Evolutionary conservation across 2,797 vertebrate species (phyloP).

Genomic region (Sebastes paucispinis): DNA sequence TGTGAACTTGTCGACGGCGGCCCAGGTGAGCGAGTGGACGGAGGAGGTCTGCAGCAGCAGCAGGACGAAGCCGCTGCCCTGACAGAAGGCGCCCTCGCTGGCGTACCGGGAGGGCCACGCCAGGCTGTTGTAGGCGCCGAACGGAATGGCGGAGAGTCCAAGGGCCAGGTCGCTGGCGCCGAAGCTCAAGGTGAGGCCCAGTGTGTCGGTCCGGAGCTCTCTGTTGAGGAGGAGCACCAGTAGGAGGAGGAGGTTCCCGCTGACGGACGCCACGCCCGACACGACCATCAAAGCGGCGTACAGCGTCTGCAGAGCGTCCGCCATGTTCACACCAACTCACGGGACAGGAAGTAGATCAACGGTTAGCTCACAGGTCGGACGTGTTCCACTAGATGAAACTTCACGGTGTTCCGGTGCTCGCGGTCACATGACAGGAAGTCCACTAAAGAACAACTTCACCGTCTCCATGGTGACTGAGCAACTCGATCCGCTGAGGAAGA

Average conservation of each 20-base stretch:
- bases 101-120: constrained; percentile 7
- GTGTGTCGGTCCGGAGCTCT: constrained; percentile 66
- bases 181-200: constrained; percentile 75
- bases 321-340: constrained; percentile 30
- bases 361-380: not conserved
- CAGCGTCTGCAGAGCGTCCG: constrained; percentile 2
- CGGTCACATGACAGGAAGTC: too few relatives aligned
- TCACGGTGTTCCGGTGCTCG: too few relatives aligned
- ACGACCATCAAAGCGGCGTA: constrained; percentile 66
- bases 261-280: constrained; percentile 64
- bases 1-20: constrained; percentile 74
- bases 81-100: constrained; percentile 63
- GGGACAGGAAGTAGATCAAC: not conserved
- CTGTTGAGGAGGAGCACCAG: constrained; percentile 70
- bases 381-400: too few relatives aligned
- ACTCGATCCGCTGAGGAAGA: too few relatives aligned
- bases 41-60: constrained; percentile 80
- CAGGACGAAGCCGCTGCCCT: constrained; percentile 76
- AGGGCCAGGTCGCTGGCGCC: constrained; percentile 80
- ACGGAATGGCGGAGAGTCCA: constrained; percentile 72
- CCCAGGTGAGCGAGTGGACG: constrained; percentile 78
- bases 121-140: constrained; percentile 73
- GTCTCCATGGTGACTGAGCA: too few relatives aligned
- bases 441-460: too few relatives aligned
- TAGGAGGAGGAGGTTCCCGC: constrained; percentile 75